Percentiles rank a stretch among this genome's conserved stretches.
Evolutionary conservation across 2,113 vertebrate genomes (phyloP).

Genomic region (Scalopus aquaticus): DNA sequence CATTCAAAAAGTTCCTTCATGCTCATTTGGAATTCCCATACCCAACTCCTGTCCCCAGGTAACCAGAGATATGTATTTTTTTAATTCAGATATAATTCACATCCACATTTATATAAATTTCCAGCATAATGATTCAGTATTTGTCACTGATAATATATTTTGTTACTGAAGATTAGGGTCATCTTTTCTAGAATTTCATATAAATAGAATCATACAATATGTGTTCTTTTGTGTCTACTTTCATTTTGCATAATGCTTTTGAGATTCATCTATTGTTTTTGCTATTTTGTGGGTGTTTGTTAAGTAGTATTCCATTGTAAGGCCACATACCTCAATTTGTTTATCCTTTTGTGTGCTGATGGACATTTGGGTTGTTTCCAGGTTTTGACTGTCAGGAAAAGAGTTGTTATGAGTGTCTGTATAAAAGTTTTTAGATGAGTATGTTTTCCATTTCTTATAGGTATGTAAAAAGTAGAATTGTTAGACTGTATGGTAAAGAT

Average conservation of each 20-base stretch:
- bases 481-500: not conserved
- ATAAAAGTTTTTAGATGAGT: not conserved
- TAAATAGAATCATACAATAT: not conserved
- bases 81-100: not conserved
- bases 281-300: not conserved
- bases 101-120: not conserved
- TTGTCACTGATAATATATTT: not conserved
- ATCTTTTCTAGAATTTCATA: conserved; percentile 22
- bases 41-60: not conserved
- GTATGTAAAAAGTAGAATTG: not conserved
- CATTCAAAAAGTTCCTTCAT: not conserved
- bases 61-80: not conserved
- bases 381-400: not conserved
- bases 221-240: conserved; percentile 7
- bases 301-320: conserved; percentile 25
- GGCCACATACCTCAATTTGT: not conserved
- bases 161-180: not conserved
- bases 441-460: conserved; percentile 23
- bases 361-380: not conserved
- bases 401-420: not conserved
- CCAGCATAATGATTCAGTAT: not conserved
- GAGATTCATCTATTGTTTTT: conserved; percentile 12
- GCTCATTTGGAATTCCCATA: not conserved
- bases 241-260: conserved; percentile 17
- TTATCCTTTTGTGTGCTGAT: not conserved